These are phyloP conservation scores for Columba janthina DNA, from an alignment of 2,113 vertebrate genomes.

Conservation along the genomic window DNA sequence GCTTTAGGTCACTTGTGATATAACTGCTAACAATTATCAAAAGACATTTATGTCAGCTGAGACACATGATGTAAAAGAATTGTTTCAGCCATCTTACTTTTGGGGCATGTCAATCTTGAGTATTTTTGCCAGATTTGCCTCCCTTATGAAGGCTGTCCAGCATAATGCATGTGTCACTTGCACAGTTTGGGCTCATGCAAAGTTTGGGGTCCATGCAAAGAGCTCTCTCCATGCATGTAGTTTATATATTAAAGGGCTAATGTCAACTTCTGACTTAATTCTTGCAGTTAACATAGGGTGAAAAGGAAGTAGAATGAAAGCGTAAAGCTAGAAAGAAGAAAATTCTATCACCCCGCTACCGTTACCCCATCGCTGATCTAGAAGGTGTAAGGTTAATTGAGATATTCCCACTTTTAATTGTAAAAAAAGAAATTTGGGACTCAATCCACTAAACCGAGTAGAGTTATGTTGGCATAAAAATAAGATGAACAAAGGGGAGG, in stretches of 20 bases:
- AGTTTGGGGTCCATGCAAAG: neutral
- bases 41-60: neutral
- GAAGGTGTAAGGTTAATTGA: neutral
- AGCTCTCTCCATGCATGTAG: fast-evolving
- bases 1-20: neutral
- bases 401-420: neutral
- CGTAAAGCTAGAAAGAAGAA: neutral
- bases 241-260: neutral
- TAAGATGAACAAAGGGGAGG: neutral
- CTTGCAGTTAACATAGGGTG: neutral
- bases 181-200: neutral
- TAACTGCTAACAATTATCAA: neutral
- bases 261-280: neutral
- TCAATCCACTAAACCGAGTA: neutral
- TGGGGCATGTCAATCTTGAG: neutral
- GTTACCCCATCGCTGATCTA: neutral
- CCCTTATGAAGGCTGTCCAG: neutral
- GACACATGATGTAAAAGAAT: neutral
- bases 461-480: neutral
- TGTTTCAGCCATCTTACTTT: neutral
- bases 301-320: neutral
- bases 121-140: neutral
- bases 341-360: too few species aligned
- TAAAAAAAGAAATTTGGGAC: neutral
- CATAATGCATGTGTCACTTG: neutral